Evolutionary conservation across 2,797 vertebrate species (phyloP).

Genomic region (Liparis tanakae): DNA sequence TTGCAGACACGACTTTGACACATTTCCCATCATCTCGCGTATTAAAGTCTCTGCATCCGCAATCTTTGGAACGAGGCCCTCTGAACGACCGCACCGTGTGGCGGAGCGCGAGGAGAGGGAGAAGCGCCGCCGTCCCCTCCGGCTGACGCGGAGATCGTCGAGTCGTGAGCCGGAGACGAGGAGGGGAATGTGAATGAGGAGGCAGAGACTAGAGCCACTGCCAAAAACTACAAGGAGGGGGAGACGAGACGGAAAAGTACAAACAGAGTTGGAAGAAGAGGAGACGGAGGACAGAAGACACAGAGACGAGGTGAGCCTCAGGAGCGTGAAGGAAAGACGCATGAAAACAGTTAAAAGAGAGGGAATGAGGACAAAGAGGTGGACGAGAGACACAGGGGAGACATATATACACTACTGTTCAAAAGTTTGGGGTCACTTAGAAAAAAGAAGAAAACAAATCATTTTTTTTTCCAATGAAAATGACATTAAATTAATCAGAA

Average conservation of each 20-base stretch:
- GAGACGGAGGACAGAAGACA: background rate
- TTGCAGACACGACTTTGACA: background rate
- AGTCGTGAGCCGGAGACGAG: slow-evolving; percentile 62
- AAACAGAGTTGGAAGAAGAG: slow-evolving; percentile 6
- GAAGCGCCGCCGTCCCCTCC: slow-evolving; percentile 50
- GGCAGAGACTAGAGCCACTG: slow-evolving; percentile 64
- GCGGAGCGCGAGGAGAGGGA: slow-evolving; percentile 42
- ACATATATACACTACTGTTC: too few species aligned
- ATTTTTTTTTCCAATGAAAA: too few species aligned
- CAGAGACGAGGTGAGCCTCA: slow-evolving; percentile 8
- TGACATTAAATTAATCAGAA: too few species aligned
- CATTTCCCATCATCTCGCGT: background rate
- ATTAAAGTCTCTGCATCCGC: background rate
- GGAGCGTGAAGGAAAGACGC: slow-evolving; percentile 29
- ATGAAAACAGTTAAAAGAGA: slow-evolving; percentile 17
- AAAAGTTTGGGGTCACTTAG: too few species aligned
- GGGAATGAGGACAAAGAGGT: slow-evolving; percentile 12
- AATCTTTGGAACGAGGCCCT: background rate
- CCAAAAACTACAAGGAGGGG: slow-evolving; percentile 46
- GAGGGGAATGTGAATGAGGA: slow-evolving; percentile 70
- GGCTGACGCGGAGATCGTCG: slow-evolving; percentile 50
- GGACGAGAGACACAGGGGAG: slow-evolving; percentile 18
- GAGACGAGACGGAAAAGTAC: slow-evolving; percentile 30
- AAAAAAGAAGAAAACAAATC: too few species aligned
- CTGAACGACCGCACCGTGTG: slow-evolving; percentile 4